These are phyloP conservation scores for Lucilia cuprina DNA, from an alignment of 1,140 invertebrate genomes.

Conservation along the genomic window DNA sequence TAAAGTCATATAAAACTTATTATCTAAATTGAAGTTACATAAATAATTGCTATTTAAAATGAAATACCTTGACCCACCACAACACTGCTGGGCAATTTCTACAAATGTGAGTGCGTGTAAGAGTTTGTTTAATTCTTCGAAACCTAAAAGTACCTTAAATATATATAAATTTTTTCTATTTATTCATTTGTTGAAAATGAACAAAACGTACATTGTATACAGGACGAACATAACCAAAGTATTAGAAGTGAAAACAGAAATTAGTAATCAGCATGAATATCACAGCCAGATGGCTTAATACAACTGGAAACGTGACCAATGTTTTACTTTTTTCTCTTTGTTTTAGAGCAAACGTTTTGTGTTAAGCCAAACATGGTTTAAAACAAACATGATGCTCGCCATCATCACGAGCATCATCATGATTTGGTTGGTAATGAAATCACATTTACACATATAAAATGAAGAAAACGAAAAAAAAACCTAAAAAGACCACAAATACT, in stretches of 20 bases:
- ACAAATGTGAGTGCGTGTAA: background rate
- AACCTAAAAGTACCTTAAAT: background rate
- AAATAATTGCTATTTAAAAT: too few species aligned
- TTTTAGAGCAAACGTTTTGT: background rate
- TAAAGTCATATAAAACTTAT: too few species aligned
- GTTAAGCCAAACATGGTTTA: background rate
- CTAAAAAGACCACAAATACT: background rate
- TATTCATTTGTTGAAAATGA: background rate
- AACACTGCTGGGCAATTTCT: too few species aligned
- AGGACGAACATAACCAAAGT: background rate
- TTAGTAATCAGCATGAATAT: constrained; percentile 32
- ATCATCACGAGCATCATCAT: background rate
- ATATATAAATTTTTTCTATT: background rate
- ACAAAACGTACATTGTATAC: background rate
- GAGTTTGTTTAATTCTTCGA: background rate
- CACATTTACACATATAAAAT: constrained; percentile 1
- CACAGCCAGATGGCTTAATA: constrained; percentile 36
- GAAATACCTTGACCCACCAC: too few species aligned
- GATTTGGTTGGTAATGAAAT: constrained; percentile 24
- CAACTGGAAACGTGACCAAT: constrained; percentile 30
- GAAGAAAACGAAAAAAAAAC: background rate
- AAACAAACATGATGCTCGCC: background rate
- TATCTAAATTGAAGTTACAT: too few species aligned
- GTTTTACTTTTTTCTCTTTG: background rate
- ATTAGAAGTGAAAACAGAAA: background rate